Percentiles rank a stretch among this genome's conserved stretches.
These are phyloP conservation scores for Kryptolebias ocellatus DNA, from an alignment of 2,797 vertebrate genomes.

Conservation along the genomic window DNA sequence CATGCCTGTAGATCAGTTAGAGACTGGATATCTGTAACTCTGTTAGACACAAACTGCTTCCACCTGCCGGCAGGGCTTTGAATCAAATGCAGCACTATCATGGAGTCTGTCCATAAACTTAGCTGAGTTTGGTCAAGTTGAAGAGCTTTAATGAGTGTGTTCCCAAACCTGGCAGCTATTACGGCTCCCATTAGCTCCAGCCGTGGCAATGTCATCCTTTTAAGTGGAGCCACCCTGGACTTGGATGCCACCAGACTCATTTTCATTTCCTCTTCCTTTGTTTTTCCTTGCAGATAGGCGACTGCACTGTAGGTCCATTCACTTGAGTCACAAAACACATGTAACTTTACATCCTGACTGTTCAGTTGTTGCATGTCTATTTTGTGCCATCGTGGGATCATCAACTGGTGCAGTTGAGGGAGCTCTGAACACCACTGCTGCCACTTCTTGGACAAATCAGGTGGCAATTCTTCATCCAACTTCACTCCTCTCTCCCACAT, in stretches of 20 bases:
- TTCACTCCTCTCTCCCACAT: conserved; percentile 13
- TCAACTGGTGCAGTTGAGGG: not conserved
- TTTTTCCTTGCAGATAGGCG: not conserved
- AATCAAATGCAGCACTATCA: conserved; percentile 22
- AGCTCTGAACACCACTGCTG: conserved; percentile 11
- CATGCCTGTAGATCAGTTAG: conserved; percentile 33
- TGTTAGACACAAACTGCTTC: conserved; percentile 25
- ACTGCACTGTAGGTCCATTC: conserved; percentile 1
- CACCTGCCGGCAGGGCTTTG: not conserved
- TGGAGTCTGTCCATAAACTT: conserved; percentile 4
- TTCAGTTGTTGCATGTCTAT: not conserved
- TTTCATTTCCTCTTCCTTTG: not conserved
- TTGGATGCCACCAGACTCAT: conserved; percentile 1
- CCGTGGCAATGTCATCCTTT: conserved; percentile 8
- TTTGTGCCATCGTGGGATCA: not conserved
- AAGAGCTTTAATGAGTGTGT: not conserved
- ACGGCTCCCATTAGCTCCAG: conserved; percentile 14
- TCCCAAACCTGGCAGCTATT: not conserved
- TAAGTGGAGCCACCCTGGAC: conserved; percentile 7
- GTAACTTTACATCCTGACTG: not conserved
- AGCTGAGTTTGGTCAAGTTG: not conserved
- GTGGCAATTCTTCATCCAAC: not conserved
- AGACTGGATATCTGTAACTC: conserved; percentile 38
- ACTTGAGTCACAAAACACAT: conserved; percentile 1
- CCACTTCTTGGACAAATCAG: conserved; percentile 1